These are phyloP conservation scores for Charanyca ferruginea DNA, from an alignment of 2,888 invertebrate genomes.

Conservation along the genomic window DNA sequence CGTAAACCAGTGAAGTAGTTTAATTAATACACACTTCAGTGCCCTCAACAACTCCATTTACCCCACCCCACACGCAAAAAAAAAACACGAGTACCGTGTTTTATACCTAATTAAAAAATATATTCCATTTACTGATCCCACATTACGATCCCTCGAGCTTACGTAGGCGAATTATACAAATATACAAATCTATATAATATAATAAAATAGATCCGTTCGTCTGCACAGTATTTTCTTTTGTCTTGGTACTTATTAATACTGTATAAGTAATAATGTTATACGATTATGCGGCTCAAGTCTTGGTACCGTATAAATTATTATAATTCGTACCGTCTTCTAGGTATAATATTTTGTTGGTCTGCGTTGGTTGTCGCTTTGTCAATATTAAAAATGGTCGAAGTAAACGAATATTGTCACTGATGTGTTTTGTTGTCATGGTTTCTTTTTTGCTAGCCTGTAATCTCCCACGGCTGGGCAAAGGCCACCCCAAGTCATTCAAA, in stretches of 20 bases:
- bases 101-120: constrained; percentile 48
- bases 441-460: too few relatives aligned
- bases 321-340: constrained; percentile 15
- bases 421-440: background rate
- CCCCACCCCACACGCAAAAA: constrained; percentile 5
- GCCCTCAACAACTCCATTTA: constrained; percentile 34
- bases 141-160: background rate
- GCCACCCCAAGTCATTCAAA: too few relatives aligned
- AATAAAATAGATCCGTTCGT: constrained; percentile 30
- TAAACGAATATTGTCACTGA: background rate
- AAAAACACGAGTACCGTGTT: constrained; percentile 26
- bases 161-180: constrained; percentile 11
- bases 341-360: constrained; percentile 21
- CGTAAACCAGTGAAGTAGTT: constrained; percentile 25
- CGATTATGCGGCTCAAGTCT: constrained; percentile 36
- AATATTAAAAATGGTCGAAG: constrained; percentile 10
- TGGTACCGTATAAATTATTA: constrained; percentile 45
- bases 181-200: constrained; percentile 33
- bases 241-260: constrained; percentile 49
- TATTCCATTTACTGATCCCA: constrained; percentile 11
- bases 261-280: constrained; percentile 48
- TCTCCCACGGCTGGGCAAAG: too few relatives aligned
- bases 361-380: constrained; percentile 20
- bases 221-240: constrained; percentile 40
- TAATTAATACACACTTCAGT: constrained; percentile 24